Evolutionary conservation across 2,888 invertebrate species (phyloP), one percentile per base, ranked within the genome.

Genomic region (Conistra vaccinii): DNA sequence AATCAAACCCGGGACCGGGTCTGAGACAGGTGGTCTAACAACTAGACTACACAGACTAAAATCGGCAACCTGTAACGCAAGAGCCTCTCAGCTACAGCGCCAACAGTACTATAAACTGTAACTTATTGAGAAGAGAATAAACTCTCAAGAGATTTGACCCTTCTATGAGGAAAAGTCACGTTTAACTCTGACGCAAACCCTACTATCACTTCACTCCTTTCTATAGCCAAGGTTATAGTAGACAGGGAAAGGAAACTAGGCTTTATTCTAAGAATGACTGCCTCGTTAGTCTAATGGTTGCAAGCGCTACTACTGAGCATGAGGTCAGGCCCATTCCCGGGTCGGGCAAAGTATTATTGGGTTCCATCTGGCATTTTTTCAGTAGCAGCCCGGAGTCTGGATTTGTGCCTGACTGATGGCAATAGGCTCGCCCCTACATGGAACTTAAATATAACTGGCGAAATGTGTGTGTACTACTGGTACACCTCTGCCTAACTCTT

Each of bases 141-240:
- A 45, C 26, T 35, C 0, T 6, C 0, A 17, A 26, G 14, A 20
- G n/a, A 9, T 55, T 2, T 7, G n/a, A 20, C 48, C 26, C 29
- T 53, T 67, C 35, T 63, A 57, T 4, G 1, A 58, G 51, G 62
- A 69, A 69, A 77, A 69, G 20, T 63, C 62, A 76, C 29, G 5
- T 23, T n/a, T 1, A 42, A 48, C n/a, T n/a, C 0, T 48, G n/a
- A 39, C 17, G 20, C 32, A 23, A 1, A 26, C 14, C 29, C 6
- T 29, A 3, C 32, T 61, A 42, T 29, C 29, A 45, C 35, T 23
- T 12, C 14, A 69, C 35, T 23, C 45, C 61, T 63, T 62, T 73
- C 39, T 63, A 68, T 23, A 35, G 1, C 32, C 51, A 69, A 78
- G 69, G 63, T 61, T 35, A 51, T 20, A 66, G 51, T 12, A 53